Percentiles rank a stretch among this genome's conserved stretches.
phyloP scores from a whole-genome alignment of 92 coral and sea anemone species.

The Umimayanthus chanpuru region DNA sequence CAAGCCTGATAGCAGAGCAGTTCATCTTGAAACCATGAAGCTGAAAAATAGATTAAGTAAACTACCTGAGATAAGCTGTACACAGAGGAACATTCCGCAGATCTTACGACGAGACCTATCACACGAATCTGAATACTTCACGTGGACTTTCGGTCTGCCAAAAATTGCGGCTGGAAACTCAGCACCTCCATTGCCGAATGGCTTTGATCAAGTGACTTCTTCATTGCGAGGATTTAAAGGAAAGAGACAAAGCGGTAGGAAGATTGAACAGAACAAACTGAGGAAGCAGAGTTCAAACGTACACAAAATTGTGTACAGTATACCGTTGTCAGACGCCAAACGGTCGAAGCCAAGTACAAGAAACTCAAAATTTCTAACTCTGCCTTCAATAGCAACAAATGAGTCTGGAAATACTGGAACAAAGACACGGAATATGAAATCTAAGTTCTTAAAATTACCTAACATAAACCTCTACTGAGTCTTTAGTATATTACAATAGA shows the following conservation, averaged over 20 bases:
- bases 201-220: conserved; percentile 32
- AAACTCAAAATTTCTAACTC: background rate
- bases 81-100: conserved; percentile 70
- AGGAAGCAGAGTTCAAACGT: background rate
- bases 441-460: background rate
- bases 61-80: conserved; percentile 69
- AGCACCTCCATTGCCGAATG: background rate
- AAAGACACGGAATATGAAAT: background rate
- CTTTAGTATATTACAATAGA: too few relatives aligned
- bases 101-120: conserved; percentile 70
- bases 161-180: conserved; percentile 44
- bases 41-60: conserved; percentile 64
- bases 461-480: too few relatives aligned
- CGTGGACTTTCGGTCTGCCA: conserved; percentile 83
- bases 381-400: background rate
- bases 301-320: conserved; percentile 9
- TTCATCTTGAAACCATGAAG: conserved; percentile 49
- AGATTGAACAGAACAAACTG: background rate
- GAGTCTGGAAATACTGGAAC: too few relatives aligned
- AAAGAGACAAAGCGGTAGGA: background rate
- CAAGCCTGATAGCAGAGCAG: conserved; percentile 54
- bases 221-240: background rate
- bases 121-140: conserved; percentile 78
- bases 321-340: background rate
- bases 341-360: background rate